Base-by-base conservation (phyloP, 2,113 vertebrate genomes). In the Lophotis ruficrista region DNA sequence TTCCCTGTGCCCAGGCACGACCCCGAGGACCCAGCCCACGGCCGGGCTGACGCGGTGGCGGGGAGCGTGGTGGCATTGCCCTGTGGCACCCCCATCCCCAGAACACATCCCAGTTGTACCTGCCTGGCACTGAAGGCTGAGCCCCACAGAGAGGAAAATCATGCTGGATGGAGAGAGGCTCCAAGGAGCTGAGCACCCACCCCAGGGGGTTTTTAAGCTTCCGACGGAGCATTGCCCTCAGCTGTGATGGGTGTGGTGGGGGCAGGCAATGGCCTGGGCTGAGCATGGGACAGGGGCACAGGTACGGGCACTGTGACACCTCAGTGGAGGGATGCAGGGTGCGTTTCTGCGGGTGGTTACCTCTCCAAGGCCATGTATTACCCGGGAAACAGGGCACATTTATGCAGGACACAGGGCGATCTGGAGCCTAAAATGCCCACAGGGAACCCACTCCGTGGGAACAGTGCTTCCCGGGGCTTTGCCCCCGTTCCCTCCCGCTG, bases 81-180 rank as follows among this genome's bases (percentile, higher is more conserved):
- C 43, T 1, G 1, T 2, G 6, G 9, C 37, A 35, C 23, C 60
- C 38, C 31, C 21, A 2, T 0, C 7, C 24, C 51, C 62, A 5
- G 20, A 5, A 17, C 37, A 0, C 9, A 0, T 3, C 53, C 73
- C 11, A 0, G 9, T 11, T 1, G 0, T 62, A 68, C 51, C 83
- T 82, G 31, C 33, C 1, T 10, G 53, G 51, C 19, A 3, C 30
- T 2, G 1, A 5, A 30, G 61, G n/a, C 79, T 54, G 69, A 69
- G 65, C 14, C 43, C 54, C n/a, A 6, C 2, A 0, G 45, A 14
- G 20, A 33, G 8, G 9, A 43, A 14, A 56, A 0, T 6, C 0
- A 0, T 0, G 1, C 38, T 5, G 9, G 3, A 0, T 1, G 12
- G 21, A 8, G 15, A 45, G 10, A 51, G 3, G 38, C 16, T n/a